phyloP scores from a whole-genome alignment of 2,888 invertebrate genomes.

The Autographa pulchrina region DNA sequence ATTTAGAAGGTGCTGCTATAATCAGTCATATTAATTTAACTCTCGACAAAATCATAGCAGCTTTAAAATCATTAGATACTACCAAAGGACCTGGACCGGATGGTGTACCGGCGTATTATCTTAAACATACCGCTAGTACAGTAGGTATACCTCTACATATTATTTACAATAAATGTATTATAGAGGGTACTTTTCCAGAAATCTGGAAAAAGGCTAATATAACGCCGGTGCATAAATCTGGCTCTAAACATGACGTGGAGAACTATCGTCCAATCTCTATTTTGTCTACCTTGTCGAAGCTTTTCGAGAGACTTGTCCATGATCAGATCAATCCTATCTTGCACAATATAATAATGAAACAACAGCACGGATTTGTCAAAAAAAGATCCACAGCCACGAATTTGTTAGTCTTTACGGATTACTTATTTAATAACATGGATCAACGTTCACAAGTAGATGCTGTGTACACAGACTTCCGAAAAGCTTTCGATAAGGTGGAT shows the following conservation, averaged over 20 bases:
- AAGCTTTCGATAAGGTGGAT: no score
- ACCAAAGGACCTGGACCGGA: conserved; percentile 12
- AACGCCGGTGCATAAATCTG: conserved; percentile 18
- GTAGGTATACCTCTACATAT: conserved; percentile 7
- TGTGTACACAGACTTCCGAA: no score
- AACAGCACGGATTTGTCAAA: no score
- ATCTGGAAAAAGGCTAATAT: conserved; percentile 11
- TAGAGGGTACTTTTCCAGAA: neutral
- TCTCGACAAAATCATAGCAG: neutral
- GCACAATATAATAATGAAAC: no score
- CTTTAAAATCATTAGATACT: conserved; percentile 2
- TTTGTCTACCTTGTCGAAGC: conserved; percentile 11
- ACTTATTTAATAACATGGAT: no score
- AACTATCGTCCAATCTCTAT: conserved; percentile 16
- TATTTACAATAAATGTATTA: conserved; percentile 14
- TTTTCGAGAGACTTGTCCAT: conserved; percentile 16
- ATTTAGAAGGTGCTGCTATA: conserved; percentile 3
- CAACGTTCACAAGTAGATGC: no score
- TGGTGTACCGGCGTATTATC: conserved; percentile 6
- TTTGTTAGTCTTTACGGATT: no score
- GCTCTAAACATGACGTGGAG: conserved; percentile 12
- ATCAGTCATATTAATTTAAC: conserved; percentile 6
- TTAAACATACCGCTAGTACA: conserved; percentile 1
- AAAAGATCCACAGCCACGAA: no score
- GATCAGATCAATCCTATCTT: no score